phyloP scores from a whole-genome alignment of 2,113 vertebrate genomes.

The Psittacula cyanocephala region DNA sequence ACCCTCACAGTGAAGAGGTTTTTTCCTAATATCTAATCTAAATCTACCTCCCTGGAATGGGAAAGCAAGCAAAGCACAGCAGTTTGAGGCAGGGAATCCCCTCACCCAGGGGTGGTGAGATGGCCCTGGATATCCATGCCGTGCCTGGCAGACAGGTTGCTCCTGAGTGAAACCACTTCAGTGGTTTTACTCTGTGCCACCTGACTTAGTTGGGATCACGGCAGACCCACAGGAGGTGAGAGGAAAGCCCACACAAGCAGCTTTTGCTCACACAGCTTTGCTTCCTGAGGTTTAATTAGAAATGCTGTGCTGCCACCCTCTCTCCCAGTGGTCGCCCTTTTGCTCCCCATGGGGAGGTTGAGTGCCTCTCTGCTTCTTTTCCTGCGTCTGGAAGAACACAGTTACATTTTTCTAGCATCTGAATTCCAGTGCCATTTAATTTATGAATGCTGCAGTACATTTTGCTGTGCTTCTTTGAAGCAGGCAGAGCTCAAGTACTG shows the following conservation, averaged over 20 bases:
- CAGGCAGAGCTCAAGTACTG: background rate
- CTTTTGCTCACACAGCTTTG: background rate
- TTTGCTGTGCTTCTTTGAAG: background rate
- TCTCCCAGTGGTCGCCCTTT: background rate
- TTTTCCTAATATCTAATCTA: background rate
- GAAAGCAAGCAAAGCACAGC: background rate
- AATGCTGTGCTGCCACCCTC: background rate
- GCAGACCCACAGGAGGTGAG: background rate
- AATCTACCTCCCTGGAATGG: background rate
- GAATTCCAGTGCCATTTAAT: background rate
- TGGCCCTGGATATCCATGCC: background rate
- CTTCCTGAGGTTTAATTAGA: background rate
- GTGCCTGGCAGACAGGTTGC: background rate
- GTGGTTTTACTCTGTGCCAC: background rate
- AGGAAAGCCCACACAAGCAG: background rate
- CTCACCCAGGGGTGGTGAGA: no score
- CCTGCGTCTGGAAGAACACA: background rate
- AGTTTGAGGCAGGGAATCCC: background rate
- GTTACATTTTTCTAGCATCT: background rate
- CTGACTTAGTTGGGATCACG: background rate
- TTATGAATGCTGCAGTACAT: background rate
- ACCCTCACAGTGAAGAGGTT: background rate
- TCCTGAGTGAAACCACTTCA: background rate
- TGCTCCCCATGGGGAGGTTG: background rate
- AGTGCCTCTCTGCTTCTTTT: background rate